Percentiles rank a stretch among this genome's conserved stretches.
Evolutionary conservation across 2,113 vertebrate genomes (phyloP).

Genomic region (Amphilophus citrinellus): DNA sequence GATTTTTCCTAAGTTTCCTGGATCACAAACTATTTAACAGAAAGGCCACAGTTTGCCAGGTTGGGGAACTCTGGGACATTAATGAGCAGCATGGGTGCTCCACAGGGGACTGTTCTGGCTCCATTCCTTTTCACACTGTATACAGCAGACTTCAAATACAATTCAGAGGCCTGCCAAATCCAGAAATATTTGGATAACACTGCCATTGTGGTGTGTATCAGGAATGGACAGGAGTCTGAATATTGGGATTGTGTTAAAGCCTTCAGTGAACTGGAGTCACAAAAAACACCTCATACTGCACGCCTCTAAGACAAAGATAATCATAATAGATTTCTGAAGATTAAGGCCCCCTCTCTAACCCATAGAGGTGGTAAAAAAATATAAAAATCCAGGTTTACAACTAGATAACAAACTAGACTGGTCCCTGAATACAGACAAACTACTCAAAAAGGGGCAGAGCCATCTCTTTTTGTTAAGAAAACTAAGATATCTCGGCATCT

Average conservation of each 20-base stretch:
- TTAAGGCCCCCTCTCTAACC: not conserved
- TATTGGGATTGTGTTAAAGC: not conserved
- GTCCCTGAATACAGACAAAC: not conserved
- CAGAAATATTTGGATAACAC: not conserved
- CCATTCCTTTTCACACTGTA: not conserved
- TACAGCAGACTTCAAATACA: not conserved
- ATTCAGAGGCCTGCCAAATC: not conserved
- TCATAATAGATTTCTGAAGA: not conserved
- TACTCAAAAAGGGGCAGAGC: not conserved
- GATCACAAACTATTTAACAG: not conserved
- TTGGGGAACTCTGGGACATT: not conserved
- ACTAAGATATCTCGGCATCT: not conserved
- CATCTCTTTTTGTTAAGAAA: not conserved
- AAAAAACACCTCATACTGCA: not conserved
- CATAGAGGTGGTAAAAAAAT: not conserved
- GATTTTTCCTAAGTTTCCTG: not conserved
- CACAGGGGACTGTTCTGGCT: not conserved
- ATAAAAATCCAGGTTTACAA: not conserved
- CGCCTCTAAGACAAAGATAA: not conserved
- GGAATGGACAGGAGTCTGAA: not conserved
- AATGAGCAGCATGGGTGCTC: not conserved
- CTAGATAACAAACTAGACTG: not conserved
- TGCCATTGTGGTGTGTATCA: not conserved
- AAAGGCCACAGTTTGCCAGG: not conserved
- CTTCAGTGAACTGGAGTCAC: not conserved